phyloP scores from a whole-genome alignment of 1,140 invertebrate genomes.

The Drosophila simulans region DNA sequence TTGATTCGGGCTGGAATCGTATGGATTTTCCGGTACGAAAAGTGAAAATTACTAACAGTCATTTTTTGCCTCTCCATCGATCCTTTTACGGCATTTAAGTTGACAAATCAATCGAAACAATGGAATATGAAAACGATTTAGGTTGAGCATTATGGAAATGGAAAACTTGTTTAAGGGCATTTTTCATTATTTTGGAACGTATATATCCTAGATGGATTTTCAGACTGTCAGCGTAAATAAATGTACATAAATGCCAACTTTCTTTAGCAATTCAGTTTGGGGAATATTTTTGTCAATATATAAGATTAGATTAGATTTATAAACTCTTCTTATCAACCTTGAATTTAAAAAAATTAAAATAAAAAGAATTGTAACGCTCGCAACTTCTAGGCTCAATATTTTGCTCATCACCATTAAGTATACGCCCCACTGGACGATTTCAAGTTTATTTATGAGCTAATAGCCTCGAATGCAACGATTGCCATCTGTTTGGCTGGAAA shows the following conservation, averaged over 20 bases:
- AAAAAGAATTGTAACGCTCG: no score
- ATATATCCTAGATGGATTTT: neutral
- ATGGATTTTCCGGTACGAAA: slow-evolving; percentile 11
- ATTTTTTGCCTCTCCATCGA: neutral
- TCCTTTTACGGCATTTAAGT: neutral
- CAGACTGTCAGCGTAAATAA: no score
- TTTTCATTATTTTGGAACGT: neutral
- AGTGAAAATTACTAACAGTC: slow-evolving; percentile 22
- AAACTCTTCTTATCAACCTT: no score
- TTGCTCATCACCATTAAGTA: slow-evolving; percentile 38
- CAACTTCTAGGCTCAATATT: neutral
- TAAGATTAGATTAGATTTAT: no score
- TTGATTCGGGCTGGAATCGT: slow-evolving; percentile 21
- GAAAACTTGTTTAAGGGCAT: neutral
- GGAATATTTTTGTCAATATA: no score
- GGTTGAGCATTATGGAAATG: neutral
- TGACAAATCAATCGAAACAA: neutral
- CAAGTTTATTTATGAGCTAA: slow-evolving; percentile 62
- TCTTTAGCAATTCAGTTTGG: no score
- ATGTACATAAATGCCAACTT: no score
- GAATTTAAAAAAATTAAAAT: no score
- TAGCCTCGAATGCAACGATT: slow-evolving; percentile 34
- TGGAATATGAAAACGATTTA: neutral
- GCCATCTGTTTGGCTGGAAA: slow-evolving; percentile 40
- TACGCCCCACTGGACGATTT: slow-evolving; percentile 7